These are phyloP conservation scores for Erinaceus europaeus DNA, from an alignment of 2,113 vertebrate genomes.

Conservation along the genomic window DNA sequence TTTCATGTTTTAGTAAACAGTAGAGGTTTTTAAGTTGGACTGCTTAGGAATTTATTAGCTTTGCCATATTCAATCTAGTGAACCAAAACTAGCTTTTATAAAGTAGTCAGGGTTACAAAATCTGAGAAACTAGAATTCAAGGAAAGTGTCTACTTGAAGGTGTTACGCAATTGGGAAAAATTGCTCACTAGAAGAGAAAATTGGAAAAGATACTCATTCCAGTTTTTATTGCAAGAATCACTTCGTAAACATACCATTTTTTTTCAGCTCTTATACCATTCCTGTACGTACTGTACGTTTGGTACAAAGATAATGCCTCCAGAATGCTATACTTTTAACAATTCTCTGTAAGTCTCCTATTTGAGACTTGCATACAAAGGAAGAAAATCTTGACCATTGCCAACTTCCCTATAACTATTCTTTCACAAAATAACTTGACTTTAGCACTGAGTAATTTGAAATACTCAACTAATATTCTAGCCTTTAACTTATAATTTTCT, in stretches of 20 bases:
- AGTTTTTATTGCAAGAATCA: neutral
- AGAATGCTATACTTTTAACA: neutral
- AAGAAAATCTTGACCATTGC: neutral
- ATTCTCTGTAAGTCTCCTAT: neutral
- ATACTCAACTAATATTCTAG: neutral
- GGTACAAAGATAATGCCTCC: neutral
- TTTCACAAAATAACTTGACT: neutral
- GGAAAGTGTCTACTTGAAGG: neutral
- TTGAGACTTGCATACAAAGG: neutral
- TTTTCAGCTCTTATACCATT: neutral
- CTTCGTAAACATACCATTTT: neutral
- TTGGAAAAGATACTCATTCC: neutral
- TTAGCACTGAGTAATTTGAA: neutral
- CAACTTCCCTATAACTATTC: neutral
- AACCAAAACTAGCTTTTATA: neutral
- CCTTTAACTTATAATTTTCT: conserved; percentile 18
- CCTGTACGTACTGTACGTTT: neutral
- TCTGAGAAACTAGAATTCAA: neutral
- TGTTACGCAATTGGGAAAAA: too few species aligned
- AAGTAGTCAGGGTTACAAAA: neutral
- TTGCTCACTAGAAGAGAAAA: too few species aligned
- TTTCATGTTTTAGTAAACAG: neutral
- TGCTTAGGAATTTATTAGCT: neutral
- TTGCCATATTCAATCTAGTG: neutral
- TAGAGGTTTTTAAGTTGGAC: neutral